These are phyloP conservation scores for Chrysemys picta DNA, from an alignment of 2,113 vertebrate species.

Conservation along the genomic window DNA sequence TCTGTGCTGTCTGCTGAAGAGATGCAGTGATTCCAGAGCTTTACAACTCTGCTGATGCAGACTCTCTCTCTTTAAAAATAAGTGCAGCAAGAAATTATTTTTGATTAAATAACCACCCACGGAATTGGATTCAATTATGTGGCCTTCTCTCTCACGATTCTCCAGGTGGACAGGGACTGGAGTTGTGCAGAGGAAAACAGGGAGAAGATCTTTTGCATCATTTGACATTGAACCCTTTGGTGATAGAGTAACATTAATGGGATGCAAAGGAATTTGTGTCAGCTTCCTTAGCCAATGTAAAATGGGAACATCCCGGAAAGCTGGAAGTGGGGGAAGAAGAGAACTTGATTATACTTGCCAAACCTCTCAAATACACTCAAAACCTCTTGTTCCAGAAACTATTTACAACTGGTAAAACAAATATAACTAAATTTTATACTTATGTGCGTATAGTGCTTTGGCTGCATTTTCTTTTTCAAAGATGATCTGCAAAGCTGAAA, in stretches of 20 bases:
- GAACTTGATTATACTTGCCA: background rate
- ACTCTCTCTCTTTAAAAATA: background rate
- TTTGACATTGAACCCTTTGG: constrained; percentile 37
- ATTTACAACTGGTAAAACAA: background rate
- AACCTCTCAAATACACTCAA: background rate
- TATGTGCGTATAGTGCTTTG: background rate
- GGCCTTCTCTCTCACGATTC: background rate
- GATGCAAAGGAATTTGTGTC: constrained; percentile 31
- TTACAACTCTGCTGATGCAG: background rate
- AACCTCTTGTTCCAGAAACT: background rate
- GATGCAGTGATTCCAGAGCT: background rate
- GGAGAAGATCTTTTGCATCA: constrained; percentile 29
- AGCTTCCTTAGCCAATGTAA: constrained; percentile 23
- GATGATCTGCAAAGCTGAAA: background rate
- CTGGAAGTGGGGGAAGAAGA: background rate
- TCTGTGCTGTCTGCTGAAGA: background rate
- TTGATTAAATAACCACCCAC: background rate
- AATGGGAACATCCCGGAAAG: background rate
- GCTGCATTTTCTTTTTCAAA: background rate
- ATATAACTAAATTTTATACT: background rate
- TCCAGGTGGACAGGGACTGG: background rate
- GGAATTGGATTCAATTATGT: background rate
- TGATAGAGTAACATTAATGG: constrained; percentile 8
- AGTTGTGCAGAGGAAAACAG: background rate
- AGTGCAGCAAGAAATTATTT: background rate